These are phyloP conservation scores for Malaclemys terrapin DNA, from an alignment of 2,113 vertebrate genomes.

Conservation along the genomic window DNA sequence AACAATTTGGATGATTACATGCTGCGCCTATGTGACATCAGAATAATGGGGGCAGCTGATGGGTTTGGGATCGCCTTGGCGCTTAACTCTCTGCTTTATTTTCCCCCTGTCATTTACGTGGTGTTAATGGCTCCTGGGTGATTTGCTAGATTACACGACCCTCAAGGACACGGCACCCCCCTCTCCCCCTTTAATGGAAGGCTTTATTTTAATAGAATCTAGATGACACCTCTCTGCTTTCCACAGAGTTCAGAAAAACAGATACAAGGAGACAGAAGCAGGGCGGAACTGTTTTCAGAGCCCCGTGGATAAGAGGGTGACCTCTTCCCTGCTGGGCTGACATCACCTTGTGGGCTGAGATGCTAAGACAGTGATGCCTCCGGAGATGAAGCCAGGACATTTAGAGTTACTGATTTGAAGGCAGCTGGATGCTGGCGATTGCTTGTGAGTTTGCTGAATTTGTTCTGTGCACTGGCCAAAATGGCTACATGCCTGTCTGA, in stretches of 20 bases:
- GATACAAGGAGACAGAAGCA: neutral
- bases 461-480: neutral
- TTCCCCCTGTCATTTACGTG: constrained; percentile 23
- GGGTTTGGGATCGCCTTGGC: neutral
- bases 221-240: constrained; percentile 28
- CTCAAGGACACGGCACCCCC: constrained; percentile 29
- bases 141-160: constrained; percentile 27
- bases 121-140: neutral
- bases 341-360: neutral
- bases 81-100: constrained; percentile 22
- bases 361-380: neutral
- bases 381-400: neutral
- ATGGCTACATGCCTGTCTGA: neutral
- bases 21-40: constrained; percentile 14
- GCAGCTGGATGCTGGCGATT: neutral
- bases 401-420: constrained; percentile 29
- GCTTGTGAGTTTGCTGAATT: neutral
- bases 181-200: neutral
- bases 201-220: constrained; percentile 49
- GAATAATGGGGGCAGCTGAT: neutral
- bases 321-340: neutral
- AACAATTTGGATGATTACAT: constrained; percentile 54
- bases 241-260: constrained; percentile 41
- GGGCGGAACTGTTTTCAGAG: neutral
- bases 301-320: constrained; percentile 1